Percentiles rank a stretch among this genome's conserved stretches.
phyloP scores from a whole-genome alignment of 2,113 vertebrate species.

The Corydoras sp. region DNA sequence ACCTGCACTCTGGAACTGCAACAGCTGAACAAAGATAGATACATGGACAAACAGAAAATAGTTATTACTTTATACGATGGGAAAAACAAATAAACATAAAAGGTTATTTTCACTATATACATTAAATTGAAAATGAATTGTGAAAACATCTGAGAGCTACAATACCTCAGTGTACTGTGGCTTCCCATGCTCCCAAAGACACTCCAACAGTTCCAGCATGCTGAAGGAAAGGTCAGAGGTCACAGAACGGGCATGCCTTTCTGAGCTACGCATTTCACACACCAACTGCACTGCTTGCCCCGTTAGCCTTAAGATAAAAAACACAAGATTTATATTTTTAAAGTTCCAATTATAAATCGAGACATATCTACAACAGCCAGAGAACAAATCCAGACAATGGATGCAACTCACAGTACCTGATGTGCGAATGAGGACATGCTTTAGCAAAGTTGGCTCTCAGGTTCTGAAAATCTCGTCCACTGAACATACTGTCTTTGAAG shows the following conservation, averaged over 20 bases:
- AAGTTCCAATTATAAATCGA: too few species aligned
- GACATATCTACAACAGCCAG: too few species aligned
- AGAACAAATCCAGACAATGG: too few species aligned
- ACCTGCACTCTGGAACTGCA: conserved; percentile 73
- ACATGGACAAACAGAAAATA: not conserved
- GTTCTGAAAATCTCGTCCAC: conserved; percentile 75
- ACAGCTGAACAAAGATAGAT: conserved; percentile 57
- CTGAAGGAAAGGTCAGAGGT: conserved; percentile 77
- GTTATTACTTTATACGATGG: not conserved
- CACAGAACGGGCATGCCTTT: conserved; percentile 51
- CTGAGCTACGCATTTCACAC: conserved; percentile 70
- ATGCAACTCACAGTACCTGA: conserved; percentile 67
- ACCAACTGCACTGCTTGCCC: conserved; percentile 77
- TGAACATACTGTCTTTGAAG: conserved; percentile 77
- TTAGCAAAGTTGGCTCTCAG: conserved; percentile 70
- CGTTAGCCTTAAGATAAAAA: conserved; percentile 63
- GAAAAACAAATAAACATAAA: not conserved
- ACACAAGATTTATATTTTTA: not conserved
- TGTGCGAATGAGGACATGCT: conserved; percentile 77
- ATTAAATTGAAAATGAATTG: not conserved
- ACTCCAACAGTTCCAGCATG: conserved; percentile 81
- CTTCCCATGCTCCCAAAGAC: conserved; percentile 67
- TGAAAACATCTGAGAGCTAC: not conserved
- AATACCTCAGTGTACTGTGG: conserved; percentile 78
- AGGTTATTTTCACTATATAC: too few species aligned